These are phyloP conservation scores for Orthosia gothica DNA, from an alignment of 2,888 invertebrate species.

Conservation along the genomic window DNA sequence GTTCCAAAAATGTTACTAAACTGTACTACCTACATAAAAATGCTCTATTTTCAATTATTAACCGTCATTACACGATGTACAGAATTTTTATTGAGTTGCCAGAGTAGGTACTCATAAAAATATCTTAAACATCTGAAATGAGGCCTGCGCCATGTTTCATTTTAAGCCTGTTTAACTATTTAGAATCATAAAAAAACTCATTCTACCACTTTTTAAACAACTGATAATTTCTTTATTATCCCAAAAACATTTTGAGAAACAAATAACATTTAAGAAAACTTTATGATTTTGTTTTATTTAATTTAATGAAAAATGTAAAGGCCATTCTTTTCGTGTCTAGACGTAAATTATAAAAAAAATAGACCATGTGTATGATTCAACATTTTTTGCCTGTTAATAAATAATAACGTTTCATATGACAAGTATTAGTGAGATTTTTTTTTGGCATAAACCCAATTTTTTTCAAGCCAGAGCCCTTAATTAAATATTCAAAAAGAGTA, in stretches of 20 bases:
- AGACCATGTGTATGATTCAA: not conserved
- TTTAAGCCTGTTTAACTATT: constrained; percentile 4
- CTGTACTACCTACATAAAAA: not conserved
- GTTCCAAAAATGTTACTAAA: too few species aligned
- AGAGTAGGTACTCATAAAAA: constrained; percentile 27
- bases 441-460: constrained; percentile 54
- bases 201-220: constrained; percentile 11
- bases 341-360: constrained; percentile 4
- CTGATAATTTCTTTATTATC: constrained; percentile 45
- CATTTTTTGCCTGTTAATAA: constrained; percentile 2
- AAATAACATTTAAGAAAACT: constrained; percentile 4
- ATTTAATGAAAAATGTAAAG: constrained; percentile 9
- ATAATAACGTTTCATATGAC: constrained; percentile 27
- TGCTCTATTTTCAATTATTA: not conserved
- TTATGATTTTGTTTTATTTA: not conserved
- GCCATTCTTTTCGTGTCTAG: not conserved
- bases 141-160: constrained; percentile 22
- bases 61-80: not conserved
- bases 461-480: constrained; percentile 18
- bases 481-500: constrained; percentile 37
- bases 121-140: constrained; percentile 1
- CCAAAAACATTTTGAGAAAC: constrained; percentile 4
- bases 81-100: constrained; percentile 14
- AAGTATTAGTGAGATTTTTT: constrained; percentile 13
- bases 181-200: not conserved